Evolutionary conservation across 2,113 vertebrate genomes (phyloP).

Genomic region (Indicator maculatus): DNA sequence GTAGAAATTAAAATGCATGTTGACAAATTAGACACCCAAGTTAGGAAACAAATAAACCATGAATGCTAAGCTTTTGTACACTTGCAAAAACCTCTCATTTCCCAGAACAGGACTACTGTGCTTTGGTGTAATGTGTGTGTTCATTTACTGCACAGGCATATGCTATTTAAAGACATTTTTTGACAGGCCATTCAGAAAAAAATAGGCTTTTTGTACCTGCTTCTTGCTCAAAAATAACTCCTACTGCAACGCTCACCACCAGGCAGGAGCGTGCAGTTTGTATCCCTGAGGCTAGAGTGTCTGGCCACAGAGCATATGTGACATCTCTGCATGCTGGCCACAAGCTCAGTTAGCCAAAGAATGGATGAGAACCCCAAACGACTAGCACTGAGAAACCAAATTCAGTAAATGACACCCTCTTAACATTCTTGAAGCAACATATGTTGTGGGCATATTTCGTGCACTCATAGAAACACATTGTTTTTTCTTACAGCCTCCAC

Average conservation of each 20-base stretch:
- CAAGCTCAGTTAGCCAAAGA: not conserved
- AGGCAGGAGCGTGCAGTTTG: not conserved
- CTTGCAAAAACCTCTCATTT: not conserved
- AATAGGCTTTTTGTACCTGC: not conserved
- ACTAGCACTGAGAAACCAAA: not conserved
- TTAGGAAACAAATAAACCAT: not conserved
- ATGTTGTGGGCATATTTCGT: not conserved
- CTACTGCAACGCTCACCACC: not conserved
- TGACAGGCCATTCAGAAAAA: not conserved
- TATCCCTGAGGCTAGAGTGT: fast-evolving
- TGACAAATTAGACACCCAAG: not conserved
- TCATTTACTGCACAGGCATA: not conserved
- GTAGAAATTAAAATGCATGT: not conserved
- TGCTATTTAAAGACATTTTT: not conserved
- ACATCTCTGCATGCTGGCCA: not conserved
- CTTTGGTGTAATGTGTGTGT: not conserved
- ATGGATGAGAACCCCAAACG: not conserved
- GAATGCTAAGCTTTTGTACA: not conserved
- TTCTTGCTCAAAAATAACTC: not conserved
- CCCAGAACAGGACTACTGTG: not conserved
- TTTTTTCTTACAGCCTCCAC: not conserved
- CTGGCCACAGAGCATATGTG: not conserved
- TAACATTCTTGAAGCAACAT: not conserved
- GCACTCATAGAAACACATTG: not conserved
- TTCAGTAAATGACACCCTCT: not conserved